phyloP scores from a whole-genome alignment of 1,140 invertebrate genomes.

The Heterodera schachtii region DNA sequence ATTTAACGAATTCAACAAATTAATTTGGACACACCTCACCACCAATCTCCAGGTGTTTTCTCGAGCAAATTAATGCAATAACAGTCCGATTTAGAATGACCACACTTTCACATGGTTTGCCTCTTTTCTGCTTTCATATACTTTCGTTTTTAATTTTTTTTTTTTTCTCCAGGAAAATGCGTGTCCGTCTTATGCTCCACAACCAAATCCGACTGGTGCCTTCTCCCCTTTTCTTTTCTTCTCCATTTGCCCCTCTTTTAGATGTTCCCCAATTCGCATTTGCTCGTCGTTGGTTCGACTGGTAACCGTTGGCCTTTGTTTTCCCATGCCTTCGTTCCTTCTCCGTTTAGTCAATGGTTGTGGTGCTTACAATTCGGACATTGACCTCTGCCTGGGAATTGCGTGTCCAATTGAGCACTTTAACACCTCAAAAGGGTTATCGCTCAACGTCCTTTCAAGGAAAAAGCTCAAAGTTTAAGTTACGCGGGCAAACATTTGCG shows the following conservation, averaged over 20 bases:
- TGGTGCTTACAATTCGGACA: conserved; percentile 55
- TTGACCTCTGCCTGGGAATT: conserved; percentile 49
- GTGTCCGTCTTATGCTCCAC: conserved; percentile 4
- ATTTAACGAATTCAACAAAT: conserved; percentile 32
- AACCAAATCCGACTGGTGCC: not conserved
- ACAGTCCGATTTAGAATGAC: conserved; percentile 43
- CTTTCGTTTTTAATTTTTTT: not conserved
- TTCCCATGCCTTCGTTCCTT: not conserved
- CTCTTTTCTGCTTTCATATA: not conserved
- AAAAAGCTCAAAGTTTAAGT: conserved; percentile 38
- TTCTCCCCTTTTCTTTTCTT: conserved; percentile 3
- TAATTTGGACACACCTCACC: conserved; percentile 31
- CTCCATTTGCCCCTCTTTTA: conserved; percentile 21
- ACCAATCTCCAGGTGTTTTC: conserved; percentile 31
- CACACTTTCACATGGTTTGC: conserved; percentile 43
- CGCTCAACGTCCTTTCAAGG: not conserved
- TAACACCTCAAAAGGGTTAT: conserved; percentile 32
- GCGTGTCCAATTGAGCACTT: not conserved
- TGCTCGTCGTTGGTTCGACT: conserved; percentile 54
- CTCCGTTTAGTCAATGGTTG: conserved; percentile 47
- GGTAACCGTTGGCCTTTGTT: not conserved
- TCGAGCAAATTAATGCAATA: conserved; percentile 14
- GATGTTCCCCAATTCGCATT: conserved; percentile 20
- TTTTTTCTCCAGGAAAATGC: conserved; percentile 24
- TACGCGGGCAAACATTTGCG: conserved; percentile 37